Base-by-base conservation (phyloP, 2,113 vertebrate genomes). In the Cavia porcellus region DNA sequence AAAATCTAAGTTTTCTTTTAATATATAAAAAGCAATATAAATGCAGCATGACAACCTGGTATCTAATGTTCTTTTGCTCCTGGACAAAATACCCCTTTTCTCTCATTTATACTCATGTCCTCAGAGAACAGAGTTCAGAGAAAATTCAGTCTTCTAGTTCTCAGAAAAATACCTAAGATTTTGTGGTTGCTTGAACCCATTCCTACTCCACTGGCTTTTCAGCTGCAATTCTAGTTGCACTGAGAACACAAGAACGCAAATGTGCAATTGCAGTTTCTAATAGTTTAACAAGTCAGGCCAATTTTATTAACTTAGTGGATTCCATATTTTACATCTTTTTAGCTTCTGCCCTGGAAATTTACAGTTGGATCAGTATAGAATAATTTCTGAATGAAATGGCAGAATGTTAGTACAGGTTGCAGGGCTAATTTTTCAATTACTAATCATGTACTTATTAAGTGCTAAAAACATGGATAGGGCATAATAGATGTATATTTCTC, bases 111-210 rank as follows among this genome's bases (percentile, higher is more conserved):
- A 62, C 80, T 93, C 66, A 42, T 50, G 64, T 92, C 50, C 59
- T 25, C 85, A 86, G 81, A 96, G 85, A 88, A 90, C 47, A 91
- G 79, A 14, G 38, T 57, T 84, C 89, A 87, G 84, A 89, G 82
- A 95, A 94, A 97, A 96, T 86, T 72, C 32, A 52, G 35, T 50
- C 89, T 97, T 89, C 22, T 79, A 3, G 59, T 97, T 97, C 91
- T 96, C 92, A 64, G 89, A 86, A 94, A 93, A 91, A 87, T 42
- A 92, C 62, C 91, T 66, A 79, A 14, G 82, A 38, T 52, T 81
- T 52, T 77, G 5, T 64, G 50, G 70, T 74, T n/a, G 2, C 35
- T 1, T 15, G 14, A 85, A 57, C n/a, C 15, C n/a, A n/a, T 14
- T 13, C 75, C n/a, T 32, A 50, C 11, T 59, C 45, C 79, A 32